These are phyloP conservation scores for Aelia acuminata DNA, from an alignment of 2,888 invertebrate genomes.

Conservation along the genomic window DNA sequence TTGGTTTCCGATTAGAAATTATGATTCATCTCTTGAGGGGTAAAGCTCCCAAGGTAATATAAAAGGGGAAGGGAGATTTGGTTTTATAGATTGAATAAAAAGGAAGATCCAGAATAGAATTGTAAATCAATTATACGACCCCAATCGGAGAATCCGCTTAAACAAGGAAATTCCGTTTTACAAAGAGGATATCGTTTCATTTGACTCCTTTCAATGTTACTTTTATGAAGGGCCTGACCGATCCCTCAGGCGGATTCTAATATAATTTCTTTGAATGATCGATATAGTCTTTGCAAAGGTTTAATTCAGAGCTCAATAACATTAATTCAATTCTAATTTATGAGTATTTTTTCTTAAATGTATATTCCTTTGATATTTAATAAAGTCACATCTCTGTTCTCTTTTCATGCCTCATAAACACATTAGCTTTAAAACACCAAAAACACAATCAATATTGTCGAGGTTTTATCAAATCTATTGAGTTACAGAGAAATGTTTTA, in stretches of 20 bases:
- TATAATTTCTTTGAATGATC: neutral
- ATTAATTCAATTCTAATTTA: neutral
- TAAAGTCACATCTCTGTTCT: no score
- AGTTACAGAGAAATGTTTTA: no score
- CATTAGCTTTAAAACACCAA: no score
- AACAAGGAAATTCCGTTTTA: slow-evolving; percentile 40
- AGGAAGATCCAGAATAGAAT: slow-evolving; percentile 5
- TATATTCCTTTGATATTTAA: no score
- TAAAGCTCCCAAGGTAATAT: slow-evolving; percentile 24
- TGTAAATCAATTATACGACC: slow-evolving; percentile 44
- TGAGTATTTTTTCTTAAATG: no score
- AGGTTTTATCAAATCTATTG: no score
- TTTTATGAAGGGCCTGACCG: neutral
- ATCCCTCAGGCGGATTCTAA: neutral
- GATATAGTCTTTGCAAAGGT: neutral
- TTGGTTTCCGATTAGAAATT: neutral
- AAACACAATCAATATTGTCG: no score
- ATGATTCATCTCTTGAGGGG: neutral
- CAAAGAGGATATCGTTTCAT: slow-evolving; percentile 31
- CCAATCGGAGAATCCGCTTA: slow-evolving; percentile 39
- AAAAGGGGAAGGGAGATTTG: slow-evolving; percentile 20
- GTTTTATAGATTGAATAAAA: slow-evolving; percentile 45
- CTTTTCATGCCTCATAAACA: no score
- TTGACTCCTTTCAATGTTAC: neutral
- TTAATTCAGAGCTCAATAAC: neutral